phyloP scores from a whole-genome alignment of 2,113 vertebrate species.

The Perognathus longimembris region DNA sequence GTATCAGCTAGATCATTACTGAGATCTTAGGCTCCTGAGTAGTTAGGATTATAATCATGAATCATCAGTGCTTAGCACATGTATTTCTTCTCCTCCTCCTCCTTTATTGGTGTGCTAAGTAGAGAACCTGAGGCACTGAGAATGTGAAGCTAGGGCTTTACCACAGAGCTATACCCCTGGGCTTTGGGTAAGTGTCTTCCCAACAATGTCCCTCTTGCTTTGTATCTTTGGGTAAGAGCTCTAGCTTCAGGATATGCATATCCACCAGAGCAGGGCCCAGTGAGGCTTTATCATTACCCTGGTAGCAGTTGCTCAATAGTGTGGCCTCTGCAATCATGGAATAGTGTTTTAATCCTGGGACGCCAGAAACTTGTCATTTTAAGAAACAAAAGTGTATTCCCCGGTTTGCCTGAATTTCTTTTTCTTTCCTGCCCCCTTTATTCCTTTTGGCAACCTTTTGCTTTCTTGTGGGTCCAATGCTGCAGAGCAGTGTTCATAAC shows the following conservation, averaged over 20 bases:
- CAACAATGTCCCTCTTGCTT: not conserved
- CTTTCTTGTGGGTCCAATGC: not conserved
- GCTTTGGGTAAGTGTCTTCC: not conserved
- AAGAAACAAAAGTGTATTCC: not conserved
- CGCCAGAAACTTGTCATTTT: not conserved
- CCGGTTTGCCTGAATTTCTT: not conserved
- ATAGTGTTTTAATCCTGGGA: not conserved
- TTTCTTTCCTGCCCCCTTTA: not conserved
- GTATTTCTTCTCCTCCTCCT: not conserved
- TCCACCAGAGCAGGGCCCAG: not conserved
- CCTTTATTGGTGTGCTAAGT: not conserved
- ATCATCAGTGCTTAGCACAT: not conserved
- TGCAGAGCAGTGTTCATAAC: not conserved
- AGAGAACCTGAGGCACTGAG: not conserved
- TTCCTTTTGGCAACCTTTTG: not conserved
- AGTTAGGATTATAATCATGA: too few species aligned
- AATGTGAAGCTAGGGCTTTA: not conserved
- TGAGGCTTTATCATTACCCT: not conserved
- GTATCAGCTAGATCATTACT: too few species aligned
- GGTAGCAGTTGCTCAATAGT: too few species aligned
- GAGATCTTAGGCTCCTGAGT: too few species aligned
- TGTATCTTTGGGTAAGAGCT: rapidly evolving
- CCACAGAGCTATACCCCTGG: too few species aligned
- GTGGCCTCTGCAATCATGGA: not conserved
- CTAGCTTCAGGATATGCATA: not conserved